Percentiles rank a stretch among this genome's conserved stretches.
phyloP scores from a whole-genome alignment of 2,888 invertebrate genomes.

The Phyllotreta cruciferae region DNA sequence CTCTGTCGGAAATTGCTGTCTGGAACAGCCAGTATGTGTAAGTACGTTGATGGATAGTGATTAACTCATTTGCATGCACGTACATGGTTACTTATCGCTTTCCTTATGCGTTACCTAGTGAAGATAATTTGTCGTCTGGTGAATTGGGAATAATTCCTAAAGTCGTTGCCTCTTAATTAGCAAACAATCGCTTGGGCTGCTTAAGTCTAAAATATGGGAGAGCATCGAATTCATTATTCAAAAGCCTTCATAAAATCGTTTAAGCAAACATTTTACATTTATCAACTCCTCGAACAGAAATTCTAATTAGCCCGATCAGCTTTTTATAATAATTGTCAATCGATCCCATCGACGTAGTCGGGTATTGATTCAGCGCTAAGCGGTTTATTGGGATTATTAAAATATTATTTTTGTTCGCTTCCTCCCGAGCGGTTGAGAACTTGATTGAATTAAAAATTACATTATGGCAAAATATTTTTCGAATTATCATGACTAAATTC shows the following conservation, averaged over 20 bases:
- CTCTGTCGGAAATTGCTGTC: constrained; percentile 30
- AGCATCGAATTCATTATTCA: constrained; percentile 20
- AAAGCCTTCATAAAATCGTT: constrained; percentile 24
- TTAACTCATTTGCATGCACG: constrained; percentile 25
- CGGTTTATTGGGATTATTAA: too few species aligned
- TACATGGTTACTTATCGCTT: constrained; percentile 6
- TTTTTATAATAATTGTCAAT: constrained; percentile 24
- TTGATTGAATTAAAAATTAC: too few species aligned
- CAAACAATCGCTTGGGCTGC: background rate
- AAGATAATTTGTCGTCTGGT: too few species aligned
- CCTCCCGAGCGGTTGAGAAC: too few species aligned
- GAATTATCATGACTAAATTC: too few species aligned
- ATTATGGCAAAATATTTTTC: too few species aligned
- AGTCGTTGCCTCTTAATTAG: background rate
- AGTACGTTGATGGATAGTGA: constrained; percentile 24
- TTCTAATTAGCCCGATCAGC: constrained; percentile 22
- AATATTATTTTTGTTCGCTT: too few species aligned
- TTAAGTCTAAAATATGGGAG: constrained; percentile 4
- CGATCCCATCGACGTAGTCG: constrained; percentile 1
- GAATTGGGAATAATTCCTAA: too few species aligned
- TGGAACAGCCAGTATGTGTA: constrained; percentile 21
- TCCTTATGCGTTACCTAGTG: background rate
- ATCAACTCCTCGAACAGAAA: constrained; percentile 8
- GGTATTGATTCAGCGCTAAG: constrained; percentile 1
- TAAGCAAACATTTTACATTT: constrained; percentile 25